Base-by-base conservation (phyloP, 2,797 vertebrate genomes). In the Esox lucius region DNA sequence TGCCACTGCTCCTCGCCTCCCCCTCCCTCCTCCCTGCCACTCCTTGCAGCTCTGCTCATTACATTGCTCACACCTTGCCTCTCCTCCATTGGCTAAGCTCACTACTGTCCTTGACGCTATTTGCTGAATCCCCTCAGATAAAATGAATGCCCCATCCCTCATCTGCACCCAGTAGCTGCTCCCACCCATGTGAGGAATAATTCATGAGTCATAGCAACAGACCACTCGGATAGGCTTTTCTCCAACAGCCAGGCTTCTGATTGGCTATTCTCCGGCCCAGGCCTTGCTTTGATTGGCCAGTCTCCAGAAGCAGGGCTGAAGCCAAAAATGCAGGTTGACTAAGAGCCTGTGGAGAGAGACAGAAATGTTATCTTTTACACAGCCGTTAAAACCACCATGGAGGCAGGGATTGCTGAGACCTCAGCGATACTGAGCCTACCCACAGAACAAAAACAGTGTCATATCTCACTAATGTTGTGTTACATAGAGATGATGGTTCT, bases 131-230 rank as follows among this genome's bases (percentile, higher is more conserved):
- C 46, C 8, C 68, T 68, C 22, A 22, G 22, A 65, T 13, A 48
- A 46, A 6, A 64, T 61, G 11, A n/a, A 72, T 12, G 33, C 31
- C 56, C 74, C 70, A n/a, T 72, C 70, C 13, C 59, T 70, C 46
- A 62, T 59, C 39, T 78, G 3, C 68, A 75, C 74, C 66, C 72
- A 68, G 62, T 83, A 81, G 81, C 73, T 81, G 81, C 78, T 77
- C 85, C 88, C 79, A 17, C 89, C 86, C 83, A 84, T 88, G 53
- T 17, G 2, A 80, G 93, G 85, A 90, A 92, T 93, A 86, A 93
- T 92, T 91, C 80, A 92, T 87, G 82, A 90, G 75, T 84, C 81
- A 67, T 75, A 86, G 69, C 75, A 86, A 79, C 79, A 84, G 86
- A 78, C 84, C 79, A 78, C 80, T 79, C 53, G 80, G 85, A 91